Conservation (phyloP, 2,797 vertebrate species). For the Toxotes lorentzi region DNA sequence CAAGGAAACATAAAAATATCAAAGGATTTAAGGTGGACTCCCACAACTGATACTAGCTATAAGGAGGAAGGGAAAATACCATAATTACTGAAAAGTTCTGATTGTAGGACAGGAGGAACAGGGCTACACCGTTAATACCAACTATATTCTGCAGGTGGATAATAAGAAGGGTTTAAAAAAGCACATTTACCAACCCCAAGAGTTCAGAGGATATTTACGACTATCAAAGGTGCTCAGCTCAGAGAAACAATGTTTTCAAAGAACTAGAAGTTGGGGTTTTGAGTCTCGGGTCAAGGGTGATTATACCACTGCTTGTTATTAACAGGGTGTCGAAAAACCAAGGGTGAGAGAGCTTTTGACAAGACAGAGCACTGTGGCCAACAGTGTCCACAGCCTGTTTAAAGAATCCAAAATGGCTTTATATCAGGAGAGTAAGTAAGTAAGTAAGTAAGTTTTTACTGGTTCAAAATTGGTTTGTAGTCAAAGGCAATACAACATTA, state of each 20-base stretch:
- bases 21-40: not conserved
- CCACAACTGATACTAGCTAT: not conserved
- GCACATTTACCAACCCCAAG: not conserved
- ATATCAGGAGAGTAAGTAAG: not conserved
- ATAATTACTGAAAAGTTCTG: not conserved
- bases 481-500: not conserved
- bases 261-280: not conserved
- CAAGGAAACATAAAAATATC: not conserved
- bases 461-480: not conserved
- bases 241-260: not conserved
- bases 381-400: not conserved
- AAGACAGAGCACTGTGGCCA: too few relatives aligned
- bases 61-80: not conserved
- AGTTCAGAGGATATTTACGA: not conserved
- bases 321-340: not conserved
- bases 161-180: not conserved
- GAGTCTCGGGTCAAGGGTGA: not conserved
- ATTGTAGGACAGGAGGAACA: not conserved
- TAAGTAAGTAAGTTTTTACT: too few relatives aligned
- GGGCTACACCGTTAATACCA: not conserved
- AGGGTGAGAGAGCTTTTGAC: not conserved
- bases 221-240: not conserved
- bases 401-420: not conserved
- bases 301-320: not conserved
- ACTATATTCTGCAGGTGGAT: not conserved